Evolutionary conservation across 2,888 invertebrate species (phyloP), one percentile per base, ranked within the genome.

Genomic region (Oscheius sp.): DNA sequence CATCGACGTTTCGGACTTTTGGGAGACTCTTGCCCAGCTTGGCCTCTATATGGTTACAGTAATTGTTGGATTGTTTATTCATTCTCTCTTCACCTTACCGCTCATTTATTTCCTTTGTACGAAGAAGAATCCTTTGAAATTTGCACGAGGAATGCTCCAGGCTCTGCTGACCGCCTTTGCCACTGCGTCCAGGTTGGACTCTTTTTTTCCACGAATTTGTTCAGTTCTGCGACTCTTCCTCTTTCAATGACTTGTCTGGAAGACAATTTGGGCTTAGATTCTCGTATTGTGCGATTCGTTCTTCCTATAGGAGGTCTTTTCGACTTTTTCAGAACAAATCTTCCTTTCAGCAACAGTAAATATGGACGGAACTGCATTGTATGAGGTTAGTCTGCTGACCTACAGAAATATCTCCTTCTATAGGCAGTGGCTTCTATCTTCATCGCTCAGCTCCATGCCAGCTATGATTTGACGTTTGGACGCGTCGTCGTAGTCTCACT

Each of bases 401-500:
- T 34, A 10, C 12, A 34, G 6, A 12, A 10, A 10, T 34, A 34
- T 34, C 12, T 34, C 12, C 6, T 12, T 10, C 8, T n/a, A 4
- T 91, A 95, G 33, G 91, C 94, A 0, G 91, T 93, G 3, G 93
- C 95, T 3, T 92, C 93, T 69, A 91, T 93, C 83, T 94, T 93
- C 87, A 91, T 94, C 74, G 93, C 93, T 34, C 91, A 93, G 88
- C 92, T 94, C 91, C 93, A 93, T 85, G 91, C 91, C 70, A 91
- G 93, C 82, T 45, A 42, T 17, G 88, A 90, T n/a, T 89, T 95
- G 72, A 92, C 92, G 25, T 90, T 92, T 74, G 93, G 93, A 4
- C 92, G 94, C 87, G 90, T 94, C 25, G 91, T 94, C 70, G 93
- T 93, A 3, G 92, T 95, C 70, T 95, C 95, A 88, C 92, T 94